phyloP scores from a whole-genome alignment of 2,888 invertebrate genomes.

The Melanophora roralis region DNA sequence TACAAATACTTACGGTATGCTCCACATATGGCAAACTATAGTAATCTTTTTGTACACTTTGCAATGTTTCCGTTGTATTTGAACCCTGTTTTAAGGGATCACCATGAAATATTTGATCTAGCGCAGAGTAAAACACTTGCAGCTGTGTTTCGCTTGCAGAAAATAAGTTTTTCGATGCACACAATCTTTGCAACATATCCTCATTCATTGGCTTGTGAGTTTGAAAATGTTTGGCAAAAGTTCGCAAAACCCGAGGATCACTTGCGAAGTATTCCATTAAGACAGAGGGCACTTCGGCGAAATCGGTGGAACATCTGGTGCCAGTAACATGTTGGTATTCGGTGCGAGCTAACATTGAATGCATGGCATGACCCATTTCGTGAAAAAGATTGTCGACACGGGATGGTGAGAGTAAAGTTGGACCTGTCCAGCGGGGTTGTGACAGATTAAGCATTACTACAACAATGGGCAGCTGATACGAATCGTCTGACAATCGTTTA shows the following conservation, averaged over 20 bases:
- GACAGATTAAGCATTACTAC: constrained; percentile 94
- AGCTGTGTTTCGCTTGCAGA: constrained; percentile 92
- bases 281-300: constrained; percentile 99
- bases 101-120: constrained; percentile 93
- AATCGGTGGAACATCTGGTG: constrained; percentile 97
- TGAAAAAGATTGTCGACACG: constrained; percentile 98
- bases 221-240: constrained; percentile 93
- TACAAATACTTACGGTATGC: constrained; percentile 82
- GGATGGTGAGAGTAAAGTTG: constrained; percentile 88
- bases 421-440: constrained; percentile 84
- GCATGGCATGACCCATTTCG: constrained; percentile 99
- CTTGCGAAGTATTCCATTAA: constrained; percentile 98
- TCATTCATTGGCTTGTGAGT: constrained; percentile 91
- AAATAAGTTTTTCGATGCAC: constrained; percentile 91
- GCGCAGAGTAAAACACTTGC: constrained; percentile 93
- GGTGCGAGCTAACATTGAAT: constrained; percentile 97
- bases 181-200: constrained; percentile 86
- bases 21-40: constrained; percentile 91
- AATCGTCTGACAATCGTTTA: constrained; percentile 85
- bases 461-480: constrained; percentile 94
- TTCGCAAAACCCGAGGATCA: constrained; percentile 88
- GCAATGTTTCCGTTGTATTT: constrained; percentile 85
- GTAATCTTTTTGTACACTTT: constrained; percentile 87
- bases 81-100: constrained; percentile 71
- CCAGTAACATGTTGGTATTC: constrained; percentile 98